phyloP scores from a whole-genome alignment of 2,113 vertebrate species.

The Melanotaenia duboulayi region DNA sequence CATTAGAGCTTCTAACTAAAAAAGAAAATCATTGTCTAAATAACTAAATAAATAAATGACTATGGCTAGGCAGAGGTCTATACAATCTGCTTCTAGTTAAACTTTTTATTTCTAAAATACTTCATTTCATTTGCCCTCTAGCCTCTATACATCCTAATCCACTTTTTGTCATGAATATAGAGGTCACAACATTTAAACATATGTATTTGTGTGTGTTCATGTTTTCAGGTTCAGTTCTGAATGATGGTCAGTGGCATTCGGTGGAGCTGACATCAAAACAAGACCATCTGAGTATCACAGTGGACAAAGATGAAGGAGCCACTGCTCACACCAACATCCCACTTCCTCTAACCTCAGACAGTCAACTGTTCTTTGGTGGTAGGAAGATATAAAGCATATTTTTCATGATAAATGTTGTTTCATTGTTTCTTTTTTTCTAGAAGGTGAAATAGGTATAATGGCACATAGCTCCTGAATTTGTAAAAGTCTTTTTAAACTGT shows the following conservation, averaged over 20 bases:
- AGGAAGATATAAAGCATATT: slow-evolving; percentile 36
- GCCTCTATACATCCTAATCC: too few relatives aligned
- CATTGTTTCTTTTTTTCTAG: background rate
- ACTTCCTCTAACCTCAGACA: slow-evolving; percentile 78
- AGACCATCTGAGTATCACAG: slow-evolving; percentile 83
- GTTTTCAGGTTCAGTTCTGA: slow-evolving; percentile 84
- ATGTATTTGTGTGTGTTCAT: background rate
- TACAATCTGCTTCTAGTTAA: too few relatives aligned
- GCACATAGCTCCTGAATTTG: background rate
- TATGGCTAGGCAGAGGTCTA: too few relatives aligned
- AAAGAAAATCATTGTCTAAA: too few relatives aligned
- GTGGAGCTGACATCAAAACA: slow-evolving; percentile 83
- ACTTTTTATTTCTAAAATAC: too few relatives aligned
- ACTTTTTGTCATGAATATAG: too few relatives aligned
- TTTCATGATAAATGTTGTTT: background rate
- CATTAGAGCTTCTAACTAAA: too few relatives aligned
- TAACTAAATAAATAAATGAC: too few relatives aligned
- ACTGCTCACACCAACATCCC: slow-evolving; percentile 73
- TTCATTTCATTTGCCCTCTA: too few relatives aligned
- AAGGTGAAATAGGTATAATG: background rate
- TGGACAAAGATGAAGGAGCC: slow-evolving; percentile 84
- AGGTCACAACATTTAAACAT: too few relatives aligned
- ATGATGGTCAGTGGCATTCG: slow-evolving; percentile 94
- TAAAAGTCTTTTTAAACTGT: slow-evolving; percentile 10
- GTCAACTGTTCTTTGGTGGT: slow-evolving; percentile 91